Base-by-base conservation (phyloP, 1,140 invertebrate species). In the Eupristina koningsbergeri region DNA sequence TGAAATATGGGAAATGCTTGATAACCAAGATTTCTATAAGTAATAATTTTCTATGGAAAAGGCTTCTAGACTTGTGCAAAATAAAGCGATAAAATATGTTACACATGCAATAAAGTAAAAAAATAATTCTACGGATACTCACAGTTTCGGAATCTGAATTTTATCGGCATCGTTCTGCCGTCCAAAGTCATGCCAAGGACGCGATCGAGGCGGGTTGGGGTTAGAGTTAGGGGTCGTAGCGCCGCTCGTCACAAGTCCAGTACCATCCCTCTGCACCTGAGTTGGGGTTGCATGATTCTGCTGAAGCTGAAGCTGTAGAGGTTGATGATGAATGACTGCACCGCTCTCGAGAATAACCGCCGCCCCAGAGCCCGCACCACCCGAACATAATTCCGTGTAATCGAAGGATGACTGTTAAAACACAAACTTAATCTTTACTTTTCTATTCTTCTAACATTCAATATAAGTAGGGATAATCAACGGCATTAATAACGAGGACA, bases 101-200 rank as follows among this genome's bases (percentile, higher is more conserved):
- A 67, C 36, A 34, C 19, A 15, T 36, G 17, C 3, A 67, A 6
- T 0, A 36, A 26, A 58, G 1, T 3, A 22, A 26, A 58, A 58
- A 26, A 26, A 26, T 5, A 26, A 58, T 22, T 26, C n/a, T 6
- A 3, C 13, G n/a, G 36, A 64, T 90, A 97, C 97, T 97, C 94
- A 99, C 98, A 98, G 94, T 96, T 99, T 99, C 91, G 97, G 97
- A 94, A 99, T 99, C 94, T 98, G 97, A 87, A 98, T 97, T 94
- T 98, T 98, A 92, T 98, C 97, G 78, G 96, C 96, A 91, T 98
- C 97, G 89, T 97, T 97, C 89, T 98, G 97, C 85, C 97, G 93
- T 36, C 97, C 97, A 91, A 98, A 98, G 92, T 98, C 96, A 91
- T 97, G 96, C 97, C 96, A 97, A 80, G 96, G 96, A 86, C 96